Evolutionary conservation across 1,140 invertebrate genomes (phyloP).

Genomic region (Trachymyrmex septentrionalis): DNA sequence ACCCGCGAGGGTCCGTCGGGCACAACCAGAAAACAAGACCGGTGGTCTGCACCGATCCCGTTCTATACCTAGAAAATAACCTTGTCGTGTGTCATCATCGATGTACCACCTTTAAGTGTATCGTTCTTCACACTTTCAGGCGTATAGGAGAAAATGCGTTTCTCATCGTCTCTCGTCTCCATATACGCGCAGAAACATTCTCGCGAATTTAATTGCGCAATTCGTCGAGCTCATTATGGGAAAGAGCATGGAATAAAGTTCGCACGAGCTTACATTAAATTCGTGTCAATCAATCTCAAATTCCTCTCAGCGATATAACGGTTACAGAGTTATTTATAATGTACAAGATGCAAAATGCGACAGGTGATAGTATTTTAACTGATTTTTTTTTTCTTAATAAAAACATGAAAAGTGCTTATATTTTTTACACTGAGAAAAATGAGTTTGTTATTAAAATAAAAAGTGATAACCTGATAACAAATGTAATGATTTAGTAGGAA

Average conservation of each 20-base stretch:
- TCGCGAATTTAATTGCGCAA: constrained; percentile 39
- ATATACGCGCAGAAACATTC: background rate
- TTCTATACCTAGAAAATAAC: constrained; percentile 47
- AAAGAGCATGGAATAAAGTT: background rate
- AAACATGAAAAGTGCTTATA: background rate
- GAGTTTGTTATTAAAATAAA: too few relatives aligned
- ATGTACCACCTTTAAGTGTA: background rate
- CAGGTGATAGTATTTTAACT: background rate
- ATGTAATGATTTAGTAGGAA: too few relatives aligned
- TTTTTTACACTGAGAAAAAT: background rate
- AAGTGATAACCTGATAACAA: too few relatives aligned
- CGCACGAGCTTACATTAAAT: constrained; percentile 1
- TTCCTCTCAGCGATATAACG: background rate
- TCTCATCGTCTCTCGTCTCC: background rate
- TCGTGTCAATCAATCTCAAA: background rate
- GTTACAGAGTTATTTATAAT: constrained; percentile 8
- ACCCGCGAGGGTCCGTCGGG: constrained; percentile 70
- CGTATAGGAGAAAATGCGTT: background rate
- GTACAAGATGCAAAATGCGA: background rate
- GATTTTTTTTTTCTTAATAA: constrained; percentile 1
- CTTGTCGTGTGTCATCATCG: constrained; percentile 55
- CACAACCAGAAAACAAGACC: constrained; percentile 62
- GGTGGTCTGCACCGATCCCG: constrained; percentile 72
- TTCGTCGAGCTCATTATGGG: constrained; percentile 14
- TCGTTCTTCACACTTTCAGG: background rate